These are phyloP conservation scores for Celastrina argiolus DNA, from an alignment of 2,888 invertebrate species.

Conservation along the genomic window DNA sequence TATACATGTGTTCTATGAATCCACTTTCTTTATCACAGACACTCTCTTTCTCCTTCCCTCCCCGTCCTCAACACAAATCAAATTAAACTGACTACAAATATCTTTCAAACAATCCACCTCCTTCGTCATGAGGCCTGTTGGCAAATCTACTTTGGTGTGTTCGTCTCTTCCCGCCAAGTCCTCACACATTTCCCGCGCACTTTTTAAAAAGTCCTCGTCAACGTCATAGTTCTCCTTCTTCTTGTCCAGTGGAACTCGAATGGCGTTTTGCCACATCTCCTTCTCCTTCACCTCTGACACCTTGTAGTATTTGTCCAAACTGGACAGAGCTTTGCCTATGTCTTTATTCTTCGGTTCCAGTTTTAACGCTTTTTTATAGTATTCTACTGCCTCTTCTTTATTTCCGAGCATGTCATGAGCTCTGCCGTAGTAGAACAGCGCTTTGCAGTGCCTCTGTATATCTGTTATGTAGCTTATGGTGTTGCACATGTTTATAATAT, in stretches of 20 bases:
- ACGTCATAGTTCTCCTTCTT: slow-evolving; percentile 45
- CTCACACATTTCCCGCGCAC: slow-evolving; percentile 55
- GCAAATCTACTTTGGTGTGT: slow-evolving; percentile 56
- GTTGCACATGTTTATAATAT: slow-evolving; percentile 57
- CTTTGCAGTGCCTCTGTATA: slow-evolving; percentile 58
- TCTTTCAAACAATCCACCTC: slow-evolving; percentile 55
- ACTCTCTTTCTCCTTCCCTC: slow-evolving; percentile 48
- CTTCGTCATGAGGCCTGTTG: slow-evolving; percentile 45
- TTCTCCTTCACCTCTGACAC: slow-evolving; percentile 45
- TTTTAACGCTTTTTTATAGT: slow-evolving; percentile 61
- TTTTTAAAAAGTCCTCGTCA: slow-evolving; percentile 54
- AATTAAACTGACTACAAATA: slow-evolving; percentile 46
- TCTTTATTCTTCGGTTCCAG: slow-evolving; percentile 65
- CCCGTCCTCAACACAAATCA: slow-evolving; percentile 48
- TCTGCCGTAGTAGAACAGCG: slow-evolving; percentile 55
- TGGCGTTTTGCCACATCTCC: slow-evolving; percentile 57
- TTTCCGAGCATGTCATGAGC: slow-evolving; percentile 54
- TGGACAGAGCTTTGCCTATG: slow-evolving; percentile 51
- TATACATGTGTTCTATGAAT: slow-evolving; percentile 6
- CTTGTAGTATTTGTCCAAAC: slow-evolving; percentile 48
- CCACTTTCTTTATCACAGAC: slow-evolving; percentile 47
- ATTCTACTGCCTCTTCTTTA: slow-evolving; percentile 48
- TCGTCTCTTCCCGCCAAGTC: slow-evolving; percentile 51
- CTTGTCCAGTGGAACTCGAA: slow-evolving; percentile 40
- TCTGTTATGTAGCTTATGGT: slow-evolving; percentile 51